Evolutionary conservation across 2,113 vertebrate species (phyloP), one percentile per base, ranked within the genome.

Genomic region (Colinus virginianus): DNA sequence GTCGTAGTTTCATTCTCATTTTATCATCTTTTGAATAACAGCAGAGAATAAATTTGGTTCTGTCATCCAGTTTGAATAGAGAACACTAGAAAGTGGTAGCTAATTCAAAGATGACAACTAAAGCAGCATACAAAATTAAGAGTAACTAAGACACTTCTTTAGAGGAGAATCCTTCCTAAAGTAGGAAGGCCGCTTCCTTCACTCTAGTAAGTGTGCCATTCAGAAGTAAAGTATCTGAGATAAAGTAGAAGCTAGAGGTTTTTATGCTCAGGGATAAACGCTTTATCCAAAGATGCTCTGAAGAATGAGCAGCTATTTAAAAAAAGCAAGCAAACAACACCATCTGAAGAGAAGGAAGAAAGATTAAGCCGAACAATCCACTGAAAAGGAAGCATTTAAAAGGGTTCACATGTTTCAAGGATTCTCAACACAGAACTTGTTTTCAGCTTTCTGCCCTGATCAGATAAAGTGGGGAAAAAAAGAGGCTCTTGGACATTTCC

Each of bases 211-310:
- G 51, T 17, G 15, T 30, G 51, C 28, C 28, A 30, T 30, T 51
- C 15, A 55, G 51, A 55, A 55, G 28, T 55, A 11, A 55, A 32
- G 30, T 55, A 55, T 32, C 53, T 32, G 28, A 55, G 9, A 55
- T 30, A 55, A 55, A 55, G 15, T 55, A 32, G 36, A 8, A 90
- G 36, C 16, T 68, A 64, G 46, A 26, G 25, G 12, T 84, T 78
- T 25, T 32, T 20, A 74, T 3, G 28, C 32, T 63, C 11, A 83
- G 0, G 0, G 42, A 86, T 0, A 0, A 36, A 64, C 4, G 14
- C 28, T 56, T 81, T 64, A 59, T 26, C 32, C 72, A 40, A 56
- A 78, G 63, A 59, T 23, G 69, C 14, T n/a, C 19, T 74, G 72
- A 91, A 78, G 69, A 42, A 92, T 67, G 13, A 74, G 20, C 20